Conservation (phyloP, 2,797 vertebrate species). For the Champsocephalus gunnari region DNA sequence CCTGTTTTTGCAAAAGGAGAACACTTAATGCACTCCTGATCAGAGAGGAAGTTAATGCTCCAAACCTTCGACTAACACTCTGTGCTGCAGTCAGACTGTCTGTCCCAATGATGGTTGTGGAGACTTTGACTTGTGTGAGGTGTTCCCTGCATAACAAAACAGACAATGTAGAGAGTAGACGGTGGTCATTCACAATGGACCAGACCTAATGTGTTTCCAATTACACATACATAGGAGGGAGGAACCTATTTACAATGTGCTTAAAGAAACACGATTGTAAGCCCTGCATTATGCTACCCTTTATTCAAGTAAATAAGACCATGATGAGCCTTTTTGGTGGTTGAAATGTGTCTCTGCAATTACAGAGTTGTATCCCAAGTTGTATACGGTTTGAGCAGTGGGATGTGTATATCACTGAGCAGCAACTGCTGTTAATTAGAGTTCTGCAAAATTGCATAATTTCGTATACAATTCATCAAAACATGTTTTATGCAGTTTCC, state of each 20-base stretch:
- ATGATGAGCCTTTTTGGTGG: conserved; percentile 13
- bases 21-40: not conserved
- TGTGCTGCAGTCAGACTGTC: conserved; percentile 54
- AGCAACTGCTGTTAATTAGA: not conserved
- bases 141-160: conserved; percentile 81
- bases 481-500: not conserved
- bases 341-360: conserved; percentile 16
- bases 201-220: conserved; percentile 65
- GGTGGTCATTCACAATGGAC: conserved; percentile 63
- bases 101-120: conserved; percentile 50
- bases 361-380: conserved; percentile 13
- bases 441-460: conserved; percentile 10
- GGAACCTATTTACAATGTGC: conserved; percentile 49
- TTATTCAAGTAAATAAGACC: conserved; percentile 36
- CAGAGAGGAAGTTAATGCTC: conserved; percentile 9
- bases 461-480: not conserved
- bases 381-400: conserved; percentile 4
- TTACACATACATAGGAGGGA: conserved; percentile 48
- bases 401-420: not conserved
- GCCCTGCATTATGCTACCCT: conserved; percentile 25
- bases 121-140: conserved; percentile 57
- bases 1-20: conserved; percentile 1
- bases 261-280: conserved; percentile 35
- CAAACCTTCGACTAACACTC: conserved; percentile 11
- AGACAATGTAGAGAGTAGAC: conserved; percentile 48